Conservation (phyloP, 1,140 invertebrate species). For the Hestina assimilis region DNA sequence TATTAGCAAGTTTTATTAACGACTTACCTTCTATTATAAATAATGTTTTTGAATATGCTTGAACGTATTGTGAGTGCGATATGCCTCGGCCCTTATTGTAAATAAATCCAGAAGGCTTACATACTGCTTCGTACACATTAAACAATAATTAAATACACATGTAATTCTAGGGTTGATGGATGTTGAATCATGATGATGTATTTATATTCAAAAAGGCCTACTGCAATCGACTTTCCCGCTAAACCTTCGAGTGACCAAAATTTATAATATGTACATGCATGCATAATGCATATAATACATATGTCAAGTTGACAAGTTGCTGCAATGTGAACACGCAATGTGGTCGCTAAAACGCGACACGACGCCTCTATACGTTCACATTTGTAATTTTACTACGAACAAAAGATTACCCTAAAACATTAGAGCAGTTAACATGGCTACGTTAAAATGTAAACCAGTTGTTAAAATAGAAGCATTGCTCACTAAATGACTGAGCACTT, state of each 20-base stretch:
- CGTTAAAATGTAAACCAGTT: too few relatives aligned
- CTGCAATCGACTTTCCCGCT: conserved; percentile 6
- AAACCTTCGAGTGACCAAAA: neutral
- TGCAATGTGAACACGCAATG: neutral
- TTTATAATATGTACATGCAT: neutral
- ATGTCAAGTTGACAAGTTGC: conserved; percentile 3
- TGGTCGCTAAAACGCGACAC: neutral
- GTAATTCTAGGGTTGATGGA: conserved; percentile 38
- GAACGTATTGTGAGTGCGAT: conserved; percentile 35
- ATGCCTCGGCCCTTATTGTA: conserved; percentile 38
- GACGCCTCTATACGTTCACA: too few relatives aligned
- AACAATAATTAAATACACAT: conserved; percentile 56
- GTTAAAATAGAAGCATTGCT: too few relatives aligned
- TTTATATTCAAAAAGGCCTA: conserved; percentile 47
- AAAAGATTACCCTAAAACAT: neutral
- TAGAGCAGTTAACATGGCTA: neutral
- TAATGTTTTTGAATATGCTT: conserved; percentile 45
- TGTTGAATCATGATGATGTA: neutral
- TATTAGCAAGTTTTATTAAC: conserved; percentile 31
- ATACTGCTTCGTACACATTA: conserved; percentile 52
- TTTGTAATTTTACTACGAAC: neutral
- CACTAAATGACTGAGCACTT: too few relatives aligned
- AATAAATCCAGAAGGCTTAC: conserved; percentile 57
- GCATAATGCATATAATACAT: conserved; percentile 1
- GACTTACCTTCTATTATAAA: conserved; percentile 22